Conservation (phyloP, 2,113 vertebrate genomes). For the Meleagris gallopavo region DNA sequence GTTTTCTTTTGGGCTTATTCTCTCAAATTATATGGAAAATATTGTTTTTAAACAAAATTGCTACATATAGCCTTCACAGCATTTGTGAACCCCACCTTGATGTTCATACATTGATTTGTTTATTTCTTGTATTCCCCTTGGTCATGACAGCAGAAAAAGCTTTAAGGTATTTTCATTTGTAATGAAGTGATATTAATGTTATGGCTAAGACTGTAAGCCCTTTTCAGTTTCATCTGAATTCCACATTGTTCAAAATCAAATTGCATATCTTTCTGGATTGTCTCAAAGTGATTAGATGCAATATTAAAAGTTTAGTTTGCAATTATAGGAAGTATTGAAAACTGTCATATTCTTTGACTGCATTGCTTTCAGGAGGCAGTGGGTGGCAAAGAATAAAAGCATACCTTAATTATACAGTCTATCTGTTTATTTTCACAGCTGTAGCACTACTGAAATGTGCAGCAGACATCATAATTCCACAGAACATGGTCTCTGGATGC, state of each 20-base stretch:
- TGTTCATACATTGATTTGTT: neutral
- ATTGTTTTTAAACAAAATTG: neutral
- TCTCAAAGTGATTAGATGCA: neutral
- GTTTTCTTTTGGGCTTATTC: neutral
- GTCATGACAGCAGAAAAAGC: neutral
- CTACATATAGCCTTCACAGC: neutral
- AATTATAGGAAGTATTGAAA: slow-evolving; percentile 19
- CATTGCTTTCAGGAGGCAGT: slow-evolving; percentile 22
- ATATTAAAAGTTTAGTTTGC: slow-evolving; percentile 11
- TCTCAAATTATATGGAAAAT: neutral
- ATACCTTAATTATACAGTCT: slow-evolving; percentile 21
- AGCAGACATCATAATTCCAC: slow-evolving; percentile 23
- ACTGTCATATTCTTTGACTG: neutral
- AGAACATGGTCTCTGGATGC: neutral
- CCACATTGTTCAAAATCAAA: neutral
- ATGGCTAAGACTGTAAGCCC: neutral
- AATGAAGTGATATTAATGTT: neutral
- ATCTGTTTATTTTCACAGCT: slow-evolving; percentile 59
- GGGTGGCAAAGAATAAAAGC: slow-evolving; percentile 44
- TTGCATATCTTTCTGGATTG: neutral
- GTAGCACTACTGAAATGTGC: slow-evolving; percentile 20
- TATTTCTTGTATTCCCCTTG: neutral
- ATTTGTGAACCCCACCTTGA: neutral
- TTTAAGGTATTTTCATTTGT: neutral
- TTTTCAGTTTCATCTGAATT: neutral